Evolutionary conservation across 2,888 invertebrate species (phyloP), one percentile per base, ranked within the genome.

Genomic region (Salticus scenicus): DNA sequence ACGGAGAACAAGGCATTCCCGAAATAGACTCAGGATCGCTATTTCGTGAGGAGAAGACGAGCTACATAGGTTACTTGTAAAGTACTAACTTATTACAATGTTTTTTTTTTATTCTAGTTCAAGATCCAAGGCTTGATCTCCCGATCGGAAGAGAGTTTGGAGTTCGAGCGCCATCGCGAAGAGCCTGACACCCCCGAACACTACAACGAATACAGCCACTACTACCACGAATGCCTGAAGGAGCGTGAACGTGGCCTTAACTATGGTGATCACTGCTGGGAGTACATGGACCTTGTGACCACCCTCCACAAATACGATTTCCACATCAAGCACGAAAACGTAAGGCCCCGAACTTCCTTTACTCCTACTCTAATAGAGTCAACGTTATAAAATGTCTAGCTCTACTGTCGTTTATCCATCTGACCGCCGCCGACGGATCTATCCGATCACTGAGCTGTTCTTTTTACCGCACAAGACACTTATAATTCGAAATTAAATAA

Each of bases 191-290:
- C 81, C 2, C 86, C 76, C 0, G 82, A 79, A n/a, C 79, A 87
- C 57, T 73, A 83, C 79, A 88, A 88, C 47, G 74, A 73, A 0
- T 88, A 86, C 64, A 71, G 79, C 12, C 67, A 87, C 41, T 74
- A 64, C 4, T 88, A 87, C 73, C 82, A 88, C 17, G 42, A 71
- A 8, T 88, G 88, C 51, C 41, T 37, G 33, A 41, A 75, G n/a
- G 86, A 83, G 17, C 67, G 87, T n/a, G n/a, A 66, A 10, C 31
- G 57, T 0, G 87, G 87, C 0, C 14, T 74, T 24, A 75, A 64
- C 47, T 88, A 83, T 24, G 73, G 75, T n/a, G 66, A 75, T n/a
- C 14, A 70, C 24, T 88, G 88, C 76, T 30, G 71, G 73, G 33
- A 79, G 5, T 88, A 88, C 74, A 42, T 87, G 17, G 27, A 75